Base-by-base conservation (phyloP, 2,888 invertebrate genomes). In the Cancer borealis region DNA sequence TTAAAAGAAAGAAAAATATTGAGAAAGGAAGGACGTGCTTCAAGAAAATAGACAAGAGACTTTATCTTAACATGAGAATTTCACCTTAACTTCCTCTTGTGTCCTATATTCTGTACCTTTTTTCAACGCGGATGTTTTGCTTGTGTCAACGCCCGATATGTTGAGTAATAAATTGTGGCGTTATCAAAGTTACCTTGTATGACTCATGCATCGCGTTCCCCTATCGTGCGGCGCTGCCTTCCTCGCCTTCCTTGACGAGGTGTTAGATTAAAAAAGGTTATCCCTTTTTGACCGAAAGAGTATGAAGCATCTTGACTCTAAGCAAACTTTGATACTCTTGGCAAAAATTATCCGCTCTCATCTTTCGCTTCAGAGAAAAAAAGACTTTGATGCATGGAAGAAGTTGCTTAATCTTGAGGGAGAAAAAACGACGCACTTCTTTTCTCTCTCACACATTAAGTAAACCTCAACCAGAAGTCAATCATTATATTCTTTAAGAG, bases 331-430 rank as follows among this genome's bases (percentile, higher is more conserved):
- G n/a, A 73, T 73, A 73, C 66, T n/a, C 66, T 6, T 21, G 14
- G n/a, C 21, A 73, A 73, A 73, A 73, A 73, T 73, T n/a, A 73
- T n/a, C n/a, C 66, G n/a, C 66, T 73, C 66, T 73, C 66, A 73
- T 73, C 66, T 73, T 73, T 73, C 66, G 66, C 66, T 73, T n/a
- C n/a, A 73, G n/a, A 73, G 66, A n/a, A 21, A 73, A 73, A n/a
- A 66, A 73, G n/a, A 73, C 66, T 73, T 73, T n/a, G 66, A 73
- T 73, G 66, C 66, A 14, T 14, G 54, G 3, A 73, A 73, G 66
- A 73, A 73, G 66, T 73, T 73, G n/a, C 26, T 73, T 73, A 73
- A 73, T 73, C 73, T 73, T 73, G n/a, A 73, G 73, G 10, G 26
- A n/a, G 26, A n/a, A 73, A 26, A 73, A 73, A 73, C 4, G 6